Base-by-base conservation (phyloP, 1,140 invertebrate species). In the Samia ricini region DNA sequence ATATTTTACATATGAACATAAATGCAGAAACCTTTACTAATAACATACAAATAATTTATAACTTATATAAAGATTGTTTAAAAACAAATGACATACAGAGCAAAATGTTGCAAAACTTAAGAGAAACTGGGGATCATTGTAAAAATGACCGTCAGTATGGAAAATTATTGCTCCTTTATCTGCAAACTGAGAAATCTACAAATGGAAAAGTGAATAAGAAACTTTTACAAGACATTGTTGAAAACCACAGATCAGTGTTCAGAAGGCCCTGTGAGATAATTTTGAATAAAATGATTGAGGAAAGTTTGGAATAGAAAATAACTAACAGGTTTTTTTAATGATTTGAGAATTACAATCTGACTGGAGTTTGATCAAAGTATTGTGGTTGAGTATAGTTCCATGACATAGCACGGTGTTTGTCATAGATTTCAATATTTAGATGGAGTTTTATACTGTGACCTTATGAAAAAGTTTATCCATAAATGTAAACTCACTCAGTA, bases 61-160 rank as follows among this genome's bases (percentile, higher is more conserved):
- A 55, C 18, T 60, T 75, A 1, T 87, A 87, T 60, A 78, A 76
- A 64, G 58, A 66, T 18, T 71, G 73, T 60, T 56, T 62, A 3
- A 84, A 83, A 56, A 67, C 63, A 24, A 57, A 73, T 21, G 49
- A 63, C 6, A 59, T 78, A 42, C 74, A 87, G 57, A 64, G 58
- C 5, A 79, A 66, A 22, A 68, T 85, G 48, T 52, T 73, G 12
- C 23, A 54, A 20, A 67, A 63, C 29, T 50, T 86, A 23, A 33
- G 68, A 21, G 56, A 67, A 29, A 56, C 65, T 20, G 61, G 63
- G 0, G 10, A 61, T 3, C 7, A 23, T 15, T 79, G 76, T 66
- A 23, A 18, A 0, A 59, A 56, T 3, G 75, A 87, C 49, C 81
- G 72, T 23, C 74, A 72, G 15, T 87, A 75, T 69, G 84, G 84